Conservation (phyloP, 2,888 invertebrate genomes). For the Sesia bembeciformis region DNA sequence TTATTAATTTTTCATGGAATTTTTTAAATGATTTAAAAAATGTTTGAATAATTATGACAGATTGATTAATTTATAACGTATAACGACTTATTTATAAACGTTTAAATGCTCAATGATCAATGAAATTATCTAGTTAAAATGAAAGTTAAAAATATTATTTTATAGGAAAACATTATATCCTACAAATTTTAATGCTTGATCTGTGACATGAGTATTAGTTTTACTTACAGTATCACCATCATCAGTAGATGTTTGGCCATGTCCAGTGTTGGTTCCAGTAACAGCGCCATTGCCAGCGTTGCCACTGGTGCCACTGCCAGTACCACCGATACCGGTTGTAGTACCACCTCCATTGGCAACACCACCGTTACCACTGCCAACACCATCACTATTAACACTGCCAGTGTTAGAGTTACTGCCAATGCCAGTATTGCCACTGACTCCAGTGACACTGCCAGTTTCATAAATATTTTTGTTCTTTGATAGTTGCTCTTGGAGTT, state of each 20-base stretch:
- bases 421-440: slow-evolving; percentile 21
- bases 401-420: slow-evolving; percentile 12
- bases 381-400: slow-evolving; percentile 5
- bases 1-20: too few species aligned
- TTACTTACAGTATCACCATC: slow-evolving; percentile 44
- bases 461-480: slow-evolving; percentile 61
- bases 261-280: slow-evolving; percentile 11
- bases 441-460: slow-evolving; percentile 26
- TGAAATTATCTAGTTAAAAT: too few species aligned
- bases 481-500: slow-evolving; percentile 77
- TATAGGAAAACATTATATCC: too few species aligned
- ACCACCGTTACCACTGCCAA: not conserved
- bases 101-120: too few species aligned
- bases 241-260: slow-evolving; percentile 29
- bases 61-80: not conserved
- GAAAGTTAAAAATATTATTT: too few species aligned
- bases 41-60: not conserved
- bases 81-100: not conserved
- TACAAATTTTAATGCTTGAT: too few species aligned
- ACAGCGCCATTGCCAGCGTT: slow-evolving; percentile 1
- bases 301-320: slow-evolving; percentile 1
- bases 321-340: slow-evolving; percentile 2
- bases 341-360: not conserved
- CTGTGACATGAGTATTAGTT: not conserved
- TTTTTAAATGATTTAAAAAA: too few species aligned